Conservation (phyloP, 2,797 vertebrate species). For the Thamnophis elegans region DNA sequence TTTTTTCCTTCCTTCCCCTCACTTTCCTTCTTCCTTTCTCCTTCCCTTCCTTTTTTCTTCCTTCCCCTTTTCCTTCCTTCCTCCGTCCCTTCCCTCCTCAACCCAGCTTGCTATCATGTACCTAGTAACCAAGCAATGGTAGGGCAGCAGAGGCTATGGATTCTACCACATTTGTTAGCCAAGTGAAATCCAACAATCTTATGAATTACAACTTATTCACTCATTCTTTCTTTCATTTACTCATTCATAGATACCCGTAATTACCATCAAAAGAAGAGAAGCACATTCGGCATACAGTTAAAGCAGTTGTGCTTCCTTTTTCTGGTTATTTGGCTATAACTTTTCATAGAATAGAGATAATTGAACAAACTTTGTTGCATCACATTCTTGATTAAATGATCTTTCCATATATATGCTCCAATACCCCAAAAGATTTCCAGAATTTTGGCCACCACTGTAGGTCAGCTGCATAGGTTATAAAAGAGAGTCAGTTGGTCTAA, state of each 20-base stretch:
- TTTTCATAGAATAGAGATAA: too few species aligned
- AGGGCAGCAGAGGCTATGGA: not conserved
- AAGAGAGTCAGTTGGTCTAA: not conserved
- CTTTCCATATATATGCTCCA: too few species aligned
- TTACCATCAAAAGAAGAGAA: conserved; percentile 35
- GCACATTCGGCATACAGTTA: conserved; percentile 33
- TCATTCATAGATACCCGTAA: not conserved
- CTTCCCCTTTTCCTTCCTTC: not conserved
- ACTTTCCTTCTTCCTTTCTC: not conserved
- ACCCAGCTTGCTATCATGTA: not conserved
- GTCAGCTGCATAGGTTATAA: not conserved
- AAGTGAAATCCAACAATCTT: not conserved
- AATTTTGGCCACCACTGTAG: not conserved
- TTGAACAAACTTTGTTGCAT: too few species aligned
- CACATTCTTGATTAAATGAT: too few species aligned
- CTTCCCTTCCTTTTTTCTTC: not conserved
- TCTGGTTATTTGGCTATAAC: too few species aligned
- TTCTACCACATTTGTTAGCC: not conserved
- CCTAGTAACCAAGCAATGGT: not conserved
- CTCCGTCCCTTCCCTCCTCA: not conserved
- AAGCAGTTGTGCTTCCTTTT: not conserved
- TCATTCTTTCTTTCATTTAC: not conserved
- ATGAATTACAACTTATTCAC: not conserved
- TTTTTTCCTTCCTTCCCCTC: too few species aligned
- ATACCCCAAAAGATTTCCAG: too few species aligned